These are phyloP conservation scores for Hermaeophaga mercurialis DNA, from an alignment of 2,888 invertebrate genomes.

Conservation along the genomic window DNA sequence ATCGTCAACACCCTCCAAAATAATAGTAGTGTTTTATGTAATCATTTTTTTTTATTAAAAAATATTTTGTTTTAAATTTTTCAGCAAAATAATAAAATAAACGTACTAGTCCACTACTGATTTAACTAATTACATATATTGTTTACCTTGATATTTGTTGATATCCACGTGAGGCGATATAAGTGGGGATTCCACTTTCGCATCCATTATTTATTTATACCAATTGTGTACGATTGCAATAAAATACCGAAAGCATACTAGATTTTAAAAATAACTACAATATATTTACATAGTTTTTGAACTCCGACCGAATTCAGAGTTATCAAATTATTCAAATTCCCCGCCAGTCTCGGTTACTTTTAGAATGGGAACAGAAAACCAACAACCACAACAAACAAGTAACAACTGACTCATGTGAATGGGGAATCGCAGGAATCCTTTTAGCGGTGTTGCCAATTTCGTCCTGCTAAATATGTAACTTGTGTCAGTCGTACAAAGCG, in stretches of 20 bases:
- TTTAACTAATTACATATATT: background rate
- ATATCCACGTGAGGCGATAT: conserved; percentile 42
- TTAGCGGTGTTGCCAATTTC: conserved; percentile 14
- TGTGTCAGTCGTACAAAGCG: no score
- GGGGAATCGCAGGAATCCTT: conserved; percentile 21
- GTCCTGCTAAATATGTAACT: background rate
- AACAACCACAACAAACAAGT: conserved; percentile 12
- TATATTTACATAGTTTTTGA: background rate
- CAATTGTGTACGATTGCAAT: no score
- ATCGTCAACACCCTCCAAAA: no score
- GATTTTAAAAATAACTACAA: no score
- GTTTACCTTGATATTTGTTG: conserved; percentile 45
- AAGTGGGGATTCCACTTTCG: conserved; percentile 40
- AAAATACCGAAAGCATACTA: no score
- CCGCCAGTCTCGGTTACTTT: background rate
- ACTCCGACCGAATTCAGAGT: background rate
- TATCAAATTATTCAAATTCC: background rate
- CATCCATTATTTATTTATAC: conserved; percentile 7
- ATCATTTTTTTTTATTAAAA: no score
- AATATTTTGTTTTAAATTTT: no score
- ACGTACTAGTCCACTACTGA: conserved; percentile 4
- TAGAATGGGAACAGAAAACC: background rate
- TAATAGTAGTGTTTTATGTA: no score
- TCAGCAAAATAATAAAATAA: no score
- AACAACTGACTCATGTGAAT: conserved; percentile 28